Percentiles rank a stretch among this genome's conserved stretches.
Conservation (phyloP, 2,113 vertebrate genomes). For the Girardinichthys multiradiatus region DNA sequence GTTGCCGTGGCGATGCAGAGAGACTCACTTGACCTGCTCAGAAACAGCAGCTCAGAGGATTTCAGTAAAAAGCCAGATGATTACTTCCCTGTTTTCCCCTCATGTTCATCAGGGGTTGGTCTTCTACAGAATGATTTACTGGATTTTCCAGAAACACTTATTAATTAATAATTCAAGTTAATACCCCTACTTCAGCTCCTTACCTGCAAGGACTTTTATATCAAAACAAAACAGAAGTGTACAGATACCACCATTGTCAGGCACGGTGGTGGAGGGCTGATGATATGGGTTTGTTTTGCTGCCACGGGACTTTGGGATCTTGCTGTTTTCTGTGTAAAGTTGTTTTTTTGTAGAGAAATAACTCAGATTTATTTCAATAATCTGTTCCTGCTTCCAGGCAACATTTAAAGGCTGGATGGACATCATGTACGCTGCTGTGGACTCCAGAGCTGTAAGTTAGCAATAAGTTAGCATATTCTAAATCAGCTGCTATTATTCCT, state of each 20-base stretch:
- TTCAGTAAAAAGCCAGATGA: neutral
- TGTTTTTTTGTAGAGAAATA: too few relatives aligned
- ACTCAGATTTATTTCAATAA: neutral
- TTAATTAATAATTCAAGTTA: too few relatives aligned
- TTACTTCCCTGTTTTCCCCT: neutral
- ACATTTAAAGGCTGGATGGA: slow-evolving; percentile 99
- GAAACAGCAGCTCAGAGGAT: neutral
- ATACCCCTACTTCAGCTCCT: neutral
- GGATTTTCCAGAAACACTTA: too few relatives aligned
- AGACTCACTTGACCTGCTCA: neutral
- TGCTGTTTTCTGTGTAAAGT: too few relatives aligned
- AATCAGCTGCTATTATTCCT: too few relatives aligned
- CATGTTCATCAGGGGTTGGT: too few relatives aligned
- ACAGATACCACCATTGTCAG: too few relatives aligned
- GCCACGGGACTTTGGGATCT: too few relatives aligned
- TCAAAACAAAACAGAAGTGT: too few relatives aligned
- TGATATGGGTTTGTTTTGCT: neutral
- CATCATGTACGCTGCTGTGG: slow-evolving; percentile 98
- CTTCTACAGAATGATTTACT: neutral
- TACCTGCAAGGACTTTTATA: too few relatives aligned
- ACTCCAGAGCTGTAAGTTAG: slow-evolving; percentile 88
- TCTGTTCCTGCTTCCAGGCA: slow-evolving; percentile 77
- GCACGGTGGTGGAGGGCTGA: neutral
- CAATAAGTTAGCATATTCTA: too few relatives aligned
- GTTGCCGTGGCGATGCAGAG: slow-evolving; percentile 30